Base-by-base conservation (phyloP, 2,113 vertebrate species). In the Microtus oregoni region DNA sequence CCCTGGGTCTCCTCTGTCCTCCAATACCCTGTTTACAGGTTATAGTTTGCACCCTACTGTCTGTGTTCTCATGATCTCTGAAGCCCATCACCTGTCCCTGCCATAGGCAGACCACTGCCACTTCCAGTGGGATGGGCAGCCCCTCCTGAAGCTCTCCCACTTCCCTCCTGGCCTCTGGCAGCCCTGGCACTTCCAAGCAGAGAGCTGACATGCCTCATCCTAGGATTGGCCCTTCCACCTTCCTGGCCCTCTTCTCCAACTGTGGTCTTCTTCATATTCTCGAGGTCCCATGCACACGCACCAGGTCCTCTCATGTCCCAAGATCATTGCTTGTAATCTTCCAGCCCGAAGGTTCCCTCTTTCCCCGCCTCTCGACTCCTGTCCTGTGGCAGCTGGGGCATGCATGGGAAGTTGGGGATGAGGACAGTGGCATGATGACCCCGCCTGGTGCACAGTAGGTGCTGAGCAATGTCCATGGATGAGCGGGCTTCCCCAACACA, bases 351-450 rank as follows among this genome's bases (percentile, higher is more conserved):
- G 20, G 17, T 1, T 26, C 1, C 26, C 41, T 14, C 15, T 28
- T 55, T 44, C 4, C 70, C 41, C 30, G 1, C 0, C 72, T 26
- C 9, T 17, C 7, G 44, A 30, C n/a, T 10, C 32, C 28, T 12
- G 7, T 32, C 52, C 82, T 41, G 24, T 41, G 90, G 87, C 32
- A 35, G 22, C 19, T 52, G 28, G 81, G 6, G 24, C 22, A 24
- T 19, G 19, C 1, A 6, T 0, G 52, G 32, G 35, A 35, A 7
- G 1, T n/a, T 0, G 30, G 41, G 47, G 77, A 26, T 12, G 5
- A 52, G 70, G 78, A 63, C 7, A 5, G 41, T 70, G 70, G 38
- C 61, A 76, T 10, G 15, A 20, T 4, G 5, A 28, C 3, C 28
- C 19, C 14, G 14, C 17, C 61, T 32, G 41, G 20, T 0, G 15